These are phyloP conservation scores for Malaclemys terrapin DNA, from an alignment of 2,113 vertebrate genomes.

Conservation along the genomic window DNA sequence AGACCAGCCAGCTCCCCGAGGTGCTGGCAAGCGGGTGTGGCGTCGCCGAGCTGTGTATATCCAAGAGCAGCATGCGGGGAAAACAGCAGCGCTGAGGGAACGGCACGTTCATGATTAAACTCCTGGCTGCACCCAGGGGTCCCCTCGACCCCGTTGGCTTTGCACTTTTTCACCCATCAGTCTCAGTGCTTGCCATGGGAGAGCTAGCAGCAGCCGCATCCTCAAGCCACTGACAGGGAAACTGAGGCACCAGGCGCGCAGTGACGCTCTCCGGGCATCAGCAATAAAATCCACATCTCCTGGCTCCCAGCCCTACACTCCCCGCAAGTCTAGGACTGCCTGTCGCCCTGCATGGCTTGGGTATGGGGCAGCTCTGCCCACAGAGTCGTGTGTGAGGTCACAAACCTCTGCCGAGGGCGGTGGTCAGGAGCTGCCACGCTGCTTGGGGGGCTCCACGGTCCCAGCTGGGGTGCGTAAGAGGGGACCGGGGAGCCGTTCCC, in stretches of 20 bases:
- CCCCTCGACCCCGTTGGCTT: no score
- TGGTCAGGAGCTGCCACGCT: background rate
- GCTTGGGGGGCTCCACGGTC: background rate
- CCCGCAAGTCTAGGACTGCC: background rate
- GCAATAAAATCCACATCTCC: background rate
- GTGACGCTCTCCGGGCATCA: fast-evolving
- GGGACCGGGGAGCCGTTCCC: background rate
- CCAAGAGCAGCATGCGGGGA: no score
- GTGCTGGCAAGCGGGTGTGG: no score
- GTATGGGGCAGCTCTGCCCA: background rate
- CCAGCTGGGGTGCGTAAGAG: background rate
- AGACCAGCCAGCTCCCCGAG: no score
- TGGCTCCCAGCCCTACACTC: background rate
- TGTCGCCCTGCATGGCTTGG: background rate
- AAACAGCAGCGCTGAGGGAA: no score
- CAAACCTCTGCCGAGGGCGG: background rate
- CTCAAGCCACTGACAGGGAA: background rate
- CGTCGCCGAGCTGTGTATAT: no score
- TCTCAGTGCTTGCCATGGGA: no score
- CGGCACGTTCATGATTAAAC: no score
- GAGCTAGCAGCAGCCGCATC: no score
- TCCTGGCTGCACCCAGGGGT: no score
- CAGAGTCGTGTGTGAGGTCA: no score
- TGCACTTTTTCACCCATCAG: no score
- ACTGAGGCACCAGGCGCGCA: background rate